phyloP scores from a whole-genome alignment of 2,888 invertebrate species.

The Brachycybe producta region DNA sequence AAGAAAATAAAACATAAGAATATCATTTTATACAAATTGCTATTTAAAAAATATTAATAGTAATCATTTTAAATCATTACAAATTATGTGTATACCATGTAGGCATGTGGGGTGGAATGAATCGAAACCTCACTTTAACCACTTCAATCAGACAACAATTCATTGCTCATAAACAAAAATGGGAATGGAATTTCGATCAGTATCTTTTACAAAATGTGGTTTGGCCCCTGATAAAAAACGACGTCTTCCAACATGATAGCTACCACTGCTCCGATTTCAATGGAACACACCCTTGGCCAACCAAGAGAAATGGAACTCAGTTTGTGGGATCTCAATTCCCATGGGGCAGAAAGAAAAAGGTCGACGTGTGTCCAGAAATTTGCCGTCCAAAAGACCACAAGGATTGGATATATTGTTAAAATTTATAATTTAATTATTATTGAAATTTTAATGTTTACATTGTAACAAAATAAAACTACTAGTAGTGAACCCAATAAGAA shows the following conservation, averaged over 20 bases:
- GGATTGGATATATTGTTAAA: conserved; percentile 9
- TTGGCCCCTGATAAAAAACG: background rate
- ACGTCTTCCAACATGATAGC: conserved; percentile 2
- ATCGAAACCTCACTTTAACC: background rate
- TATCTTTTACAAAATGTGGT: background rate
- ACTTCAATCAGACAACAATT: background rate
- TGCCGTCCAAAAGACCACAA: conserved; percentile 2
- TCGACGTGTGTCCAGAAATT: background rate
- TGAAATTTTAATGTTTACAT: too few relatives aligned
- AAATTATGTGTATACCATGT: background rate
- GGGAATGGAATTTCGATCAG: background rate
- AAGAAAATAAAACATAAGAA: background rate
- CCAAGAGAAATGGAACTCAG: background rate
- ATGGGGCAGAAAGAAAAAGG: background rate
- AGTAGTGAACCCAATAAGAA: too few relatives aligned
- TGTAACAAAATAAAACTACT: too few relatives aligned
- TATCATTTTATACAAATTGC: background rate
- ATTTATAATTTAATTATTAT: too few relatives aligned
- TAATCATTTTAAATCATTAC: background rate
- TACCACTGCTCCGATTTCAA: background rate
- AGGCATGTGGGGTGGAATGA: conserved; percentile 12
- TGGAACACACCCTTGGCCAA: background rate
- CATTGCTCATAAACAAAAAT: background rate
- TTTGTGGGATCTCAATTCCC: conserved; percentile 1
- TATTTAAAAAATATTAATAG: conserved; percentile 5